Evolutionary conservation across 2,888 invertebrate species (phyloP).

Genomic region (Mesorhabditis belari): DNA sequence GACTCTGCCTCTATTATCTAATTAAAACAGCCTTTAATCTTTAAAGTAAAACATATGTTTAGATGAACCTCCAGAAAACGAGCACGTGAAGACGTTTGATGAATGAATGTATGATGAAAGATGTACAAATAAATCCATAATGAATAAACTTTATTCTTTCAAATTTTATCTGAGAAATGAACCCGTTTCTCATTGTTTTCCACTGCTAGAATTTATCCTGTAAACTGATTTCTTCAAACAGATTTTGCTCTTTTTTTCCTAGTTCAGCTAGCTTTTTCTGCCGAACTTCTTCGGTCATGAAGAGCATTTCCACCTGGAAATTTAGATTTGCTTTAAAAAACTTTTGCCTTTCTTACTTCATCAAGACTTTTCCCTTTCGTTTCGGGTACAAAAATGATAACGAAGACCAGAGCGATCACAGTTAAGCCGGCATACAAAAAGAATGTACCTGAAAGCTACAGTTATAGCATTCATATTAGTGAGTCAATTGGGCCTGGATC

Average conservation of each 20-base stretch:
- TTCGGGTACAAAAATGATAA: constrained; percentile 59
- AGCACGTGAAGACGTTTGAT: neutral
- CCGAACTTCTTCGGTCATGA: constrained; percentile 40
- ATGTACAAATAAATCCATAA: neutral
- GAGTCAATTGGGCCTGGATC: neutral
- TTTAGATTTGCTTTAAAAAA: neutral
- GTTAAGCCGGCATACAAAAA: constrained; percentile 60
- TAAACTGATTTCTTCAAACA: neutral
- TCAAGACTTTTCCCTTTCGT: constrained; percentile 59
- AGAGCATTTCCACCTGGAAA: constrained; percentile 41
- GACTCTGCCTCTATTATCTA: too few relatives aligned
- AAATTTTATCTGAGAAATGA: neutral
- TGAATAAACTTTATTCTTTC: neutral
- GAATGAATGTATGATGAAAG: neutral
- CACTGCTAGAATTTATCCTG: neutral
- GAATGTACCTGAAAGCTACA: constrained; percentile 59
- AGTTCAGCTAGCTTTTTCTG: constrained; percentile 10
- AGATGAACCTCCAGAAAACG: neutral
- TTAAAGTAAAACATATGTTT: too few relatives aligned
- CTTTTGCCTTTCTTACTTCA: constrained; percentile 51
- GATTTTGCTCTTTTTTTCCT: neutral
- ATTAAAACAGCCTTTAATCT: too few relatives aligned
- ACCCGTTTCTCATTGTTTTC: neutral
- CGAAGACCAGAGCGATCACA: constrained; percentile 56
- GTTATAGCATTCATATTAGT: neutral